phyloP scores from a whole-genome alignment of 2,888 invertebrate species.

The Clanis bilineata region DNA sequence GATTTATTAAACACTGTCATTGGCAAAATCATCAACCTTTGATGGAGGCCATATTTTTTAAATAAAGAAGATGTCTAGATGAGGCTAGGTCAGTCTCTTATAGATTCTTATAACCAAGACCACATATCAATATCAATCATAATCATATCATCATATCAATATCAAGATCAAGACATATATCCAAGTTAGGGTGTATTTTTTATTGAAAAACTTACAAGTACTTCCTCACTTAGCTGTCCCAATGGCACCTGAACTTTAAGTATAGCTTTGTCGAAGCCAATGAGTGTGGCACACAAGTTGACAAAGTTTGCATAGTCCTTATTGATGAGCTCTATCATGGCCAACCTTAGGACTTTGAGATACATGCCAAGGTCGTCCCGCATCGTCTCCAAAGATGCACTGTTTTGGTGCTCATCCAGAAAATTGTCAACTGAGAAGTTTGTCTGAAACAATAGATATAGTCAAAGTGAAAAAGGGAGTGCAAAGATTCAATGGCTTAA shows the following conservation, averaged over 20 bases:
- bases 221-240: constrained; percentile 91
- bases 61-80: no score
- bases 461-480: neutral
- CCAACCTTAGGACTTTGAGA: constrained; percentile 93
- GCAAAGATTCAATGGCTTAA: no score
- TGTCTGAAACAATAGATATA: constrained; percentile 80
- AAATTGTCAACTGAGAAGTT: constrained; percentile 97
- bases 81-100: no score
- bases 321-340: constrained; percentile 98
- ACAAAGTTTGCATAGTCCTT: constrained; percentile 99
- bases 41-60: no score
- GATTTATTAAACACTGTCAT: no score
- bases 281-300: constrained; percentile 96
- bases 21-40: no score
- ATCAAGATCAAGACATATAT: no score
- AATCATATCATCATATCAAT: no score
- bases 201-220: constrained; percentile 85
- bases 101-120: no score
- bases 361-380: constrained; percentile 95
- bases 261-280: constrained; percentile 94
- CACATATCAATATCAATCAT: no score
- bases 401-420: constrained; percentile 88
- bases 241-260: constrained; percentile 90
- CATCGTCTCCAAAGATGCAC: constrained; percentile 90
- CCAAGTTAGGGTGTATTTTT: no score